These are phyloP conservation scores for Archivesica marissinica DNA, from an alignment of 1,140 invertebrate genomes.

Conservation along the genomic window DNA sequence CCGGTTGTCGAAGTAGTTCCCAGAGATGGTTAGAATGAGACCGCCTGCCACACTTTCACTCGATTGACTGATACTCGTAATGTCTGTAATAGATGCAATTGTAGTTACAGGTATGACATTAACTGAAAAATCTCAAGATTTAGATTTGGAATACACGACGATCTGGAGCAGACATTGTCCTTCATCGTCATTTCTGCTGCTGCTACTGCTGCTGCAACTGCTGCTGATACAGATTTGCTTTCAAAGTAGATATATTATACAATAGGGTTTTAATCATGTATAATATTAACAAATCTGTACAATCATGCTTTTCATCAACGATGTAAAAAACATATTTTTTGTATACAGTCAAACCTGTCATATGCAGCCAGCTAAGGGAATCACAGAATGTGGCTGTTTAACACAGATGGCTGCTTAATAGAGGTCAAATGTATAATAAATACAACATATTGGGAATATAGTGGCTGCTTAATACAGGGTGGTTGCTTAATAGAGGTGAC, in stretches of 20 bases:
- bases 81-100: slow-evolving; percentile 66
- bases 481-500: no score
- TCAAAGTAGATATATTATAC: not conserved
- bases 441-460: no score
- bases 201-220: not conserved
- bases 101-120: no score
- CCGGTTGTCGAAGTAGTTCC: slow-evolving; percentile 72
- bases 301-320: no score
- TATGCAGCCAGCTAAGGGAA: no score
- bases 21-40: slow-evolving; percentile 69
- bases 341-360: no score
- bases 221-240: not conserved
- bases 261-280: no score
- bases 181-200: not conserved
- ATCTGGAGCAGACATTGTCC: not conserved
- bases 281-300: no score
- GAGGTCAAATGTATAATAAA: no score
- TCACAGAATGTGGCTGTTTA: no score
- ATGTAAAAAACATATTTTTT: not conserved
- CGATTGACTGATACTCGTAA: slow-evolving; percentile 63
- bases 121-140: not conserved
- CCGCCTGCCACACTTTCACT: slow-evolving; percentile 73
- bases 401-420: no score
- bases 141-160: not conserved
- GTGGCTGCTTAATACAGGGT: no score